Conservation (phyloP, 2,797 vertebrate species). For the Calcarius lapponicus region DNA sequence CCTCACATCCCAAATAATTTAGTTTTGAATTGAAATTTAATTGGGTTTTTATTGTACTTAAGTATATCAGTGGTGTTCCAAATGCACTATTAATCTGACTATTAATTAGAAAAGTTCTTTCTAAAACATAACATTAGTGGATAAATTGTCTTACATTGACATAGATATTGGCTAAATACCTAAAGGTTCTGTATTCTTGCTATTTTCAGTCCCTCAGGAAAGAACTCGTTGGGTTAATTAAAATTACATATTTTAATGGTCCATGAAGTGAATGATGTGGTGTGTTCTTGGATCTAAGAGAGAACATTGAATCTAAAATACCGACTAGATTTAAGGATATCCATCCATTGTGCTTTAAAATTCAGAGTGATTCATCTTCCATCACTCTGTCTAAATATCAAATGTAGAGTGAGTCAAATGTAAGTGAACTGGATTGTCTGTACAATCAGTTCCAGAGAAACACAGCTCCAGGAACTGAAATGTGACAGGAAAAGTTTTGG, state of each 20-base stretch:
- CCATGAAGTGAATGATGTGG: slow-evolving; percentile 43
- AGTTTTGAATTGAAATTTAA: slow-evolving; percentile 7
- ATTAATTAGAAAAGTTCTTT: slow-evolving; percentile 36
- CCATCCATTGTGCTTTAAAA: slow-evolving; percentile 22
- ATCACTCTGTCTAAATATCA: not conserved
- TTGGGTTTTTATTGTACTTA: slow-evolving; percentile 12
- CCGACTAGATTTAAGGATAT: slow-evolving; percentile 32
- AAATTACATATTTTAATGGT: slow-evolving; percentile 59
- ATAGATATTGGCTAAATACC: not conserved
- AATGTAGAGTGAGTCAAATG: not conserved
- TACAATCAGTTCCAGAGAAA: not conserved
- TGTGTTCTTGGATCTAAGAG: not conserved
- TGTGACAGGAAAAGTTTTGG: not conserved
- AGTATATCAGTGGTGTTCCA: not conserved
- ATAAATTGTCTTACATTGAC: not conserved
- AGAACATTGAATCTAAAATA: not conserved
- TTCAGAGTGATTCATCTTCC: not conserved
- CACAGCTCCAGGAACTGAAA: not conserved
- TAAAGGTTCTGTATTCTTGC: not conserved
- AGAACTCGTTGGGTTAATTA: slow-evolving; percentile 60
- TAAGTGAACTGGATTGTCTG: not conserved
- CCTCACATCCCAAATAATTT: not conserved
- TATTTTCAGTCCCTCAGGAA: slow-evolving; percentile 28
- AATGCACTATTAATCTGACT: not conserved
- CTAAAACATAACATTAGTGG: not conserved